phyloP scores from a whole-genome alignment of 2,797 vertebrate species.

The Uromys caudimaculatus region DNA sequence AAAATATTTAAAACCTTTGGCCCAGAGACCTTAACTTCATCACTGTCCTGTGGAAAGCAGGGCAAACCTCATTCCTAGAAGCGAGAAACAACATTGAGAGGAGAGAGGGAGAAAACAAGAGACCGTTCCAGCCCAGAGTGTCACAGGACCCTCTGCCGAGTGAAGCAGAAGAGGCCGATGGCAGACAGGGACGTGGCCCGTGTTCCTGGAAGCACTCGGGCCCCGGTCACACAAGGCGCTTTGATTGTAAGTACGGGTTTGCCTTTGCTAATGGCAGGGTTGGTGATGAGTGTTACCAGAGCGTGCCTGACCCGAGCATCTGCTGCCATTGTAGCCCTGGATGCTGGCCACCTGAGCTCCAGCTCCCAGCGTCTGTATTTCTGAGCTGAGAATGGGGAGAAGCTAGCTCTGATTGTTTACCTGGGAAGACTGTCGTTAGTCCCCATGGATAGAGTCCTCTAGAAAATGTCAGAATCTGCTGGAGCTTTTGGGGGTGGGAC shows the following conservation, averaged over 20 bases:
- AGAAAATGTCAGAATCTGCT: background rate
- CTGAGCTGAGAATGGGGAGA: conserved; percentile 44
- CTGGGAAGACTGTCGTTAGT: background rate
- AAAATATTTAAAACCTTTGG: background rate
- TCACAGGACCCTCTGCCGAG: background rate
- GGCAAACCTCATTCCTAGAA: background rate
- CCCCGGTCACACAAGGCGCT: conserved; percentile 23
- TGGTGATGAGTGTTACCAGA: conserved; percentile 38
- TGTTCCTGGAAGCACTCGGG: conserved; percentile 53
- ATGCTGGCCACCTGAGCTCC: background rate
- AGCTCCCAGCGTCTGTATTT: background rate
- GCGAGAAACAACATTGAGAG: background rate
- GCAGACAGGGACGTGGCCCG: background rate
- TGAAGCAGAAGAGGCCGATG: background rate
- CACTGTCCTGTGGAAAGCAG: background rate
- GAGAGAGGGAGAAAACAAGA: background rate
- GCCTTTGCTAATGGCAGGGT: conserved; percentile 63
- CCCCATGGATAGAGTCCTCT: background rate
- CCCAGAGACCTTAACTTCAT: background rate
- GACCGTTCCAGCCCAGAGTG: background rate
- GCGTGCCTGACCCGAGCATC: background rate
- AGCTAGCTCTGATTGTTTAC: conserved; percentile 28
- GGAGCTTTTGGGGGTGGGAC: background rate
- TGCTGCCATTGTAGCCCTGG: background rate
- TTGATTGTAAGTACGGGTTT: conserved; percentile 60